Base-by-base conservation (phyloP, 2,888 invertebrate species). In the Macroteleia sp. region DNA sequence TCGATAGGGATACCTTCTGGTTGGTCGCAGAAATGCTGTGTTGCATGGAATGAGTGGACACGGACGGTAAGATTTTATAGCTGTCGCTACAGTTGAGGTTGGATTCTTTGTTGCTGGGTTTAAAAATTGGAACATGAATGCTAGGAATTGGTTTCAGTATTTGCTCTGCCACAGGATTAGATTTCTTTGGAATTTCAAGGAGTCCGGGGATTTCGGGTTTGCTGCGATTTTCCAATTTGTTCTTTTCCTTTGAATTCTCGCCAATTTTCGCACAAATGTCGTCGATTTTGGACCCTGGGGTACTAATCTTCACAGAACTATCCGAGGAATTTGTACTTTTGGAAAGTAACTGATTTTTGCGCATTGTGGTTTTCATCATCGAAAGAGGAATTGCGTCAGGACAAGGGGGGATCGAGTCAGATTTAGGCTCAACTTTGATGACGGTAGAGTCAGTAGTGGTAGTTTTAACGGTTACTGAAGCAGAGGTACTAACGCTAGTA, bases 341-440 rank as follows among this genome's bases (percentile, higher is more conserved):
- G 0, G 90, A 83, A 19, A 86, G 84, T 0, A 87, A 70, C 20
- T 89, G 90, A 42, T 87, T 87, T 12, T 90, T 91, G 0, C 90
- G 83, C n/a, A 86, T 82, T 0, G 84, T 75, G 1, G 87, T 83
- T 46, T 91, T 91, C 87, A 90, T 89, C 36, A 90, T 59, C 0
- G 91, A 90, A 25, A 91, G 89, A 0, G 91, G 91, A 64, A 91
- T 91, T 1, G 91, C 90, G 39, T 89, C 91, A 1, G 91, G 91
- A 61, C 91, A 91, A 1, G 91, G 91, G 1, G 90, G 90, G 3
- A 89, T 87, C 1, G 89, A 79, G 17, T 88, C 87, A 8, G 83
- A 70, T 10, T 80, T 82, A 14, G 85, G 79, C 19, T 82, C 80
- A 30, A 19, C 8, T 77, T 73, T 74, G 1, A 32, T 22, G 5